Base-by-base conservation (phyloP, 2,113 vertebrate species). In the Brevimyrus niger region DNA sequence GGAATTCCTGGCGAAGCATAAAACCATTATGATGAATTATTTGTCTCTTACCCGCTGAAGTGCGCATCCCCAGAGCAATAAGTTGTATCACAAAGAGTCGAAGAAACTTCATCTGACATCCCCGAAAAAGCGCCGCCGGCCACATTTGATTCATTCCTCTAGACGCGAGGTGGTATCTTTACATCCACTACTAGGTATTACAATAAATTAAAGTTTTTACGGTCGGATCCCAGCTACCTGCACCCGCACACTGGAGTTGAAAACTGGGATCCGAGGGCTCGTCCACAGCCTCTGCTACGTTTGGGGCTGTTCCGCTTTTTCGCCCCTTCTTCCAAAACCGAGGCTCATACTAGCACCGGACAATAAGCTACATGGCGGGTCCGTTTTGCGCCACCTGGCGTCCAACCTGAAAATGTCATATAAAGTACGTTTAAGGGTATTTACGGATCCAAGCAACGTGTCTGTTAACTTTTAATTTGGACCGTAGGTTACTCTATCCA, bases 101-200 rank as follows among this genome's bases (percentile, higher is more conserved):
- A 3, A 94, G 91, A 11, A 93, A 91, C 92, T 92, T 91, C 89
- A 88, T 90, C 91, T 94, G 94, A 94, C 94, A 95, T 93, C 94
- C 92, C 94, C 91, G 89, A 23, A 90, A 90, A 92, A 92, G 92
- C 91, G 84, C 90, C 90, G 94, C 92, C 91, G 89, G 92, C 94
- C 94, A 91, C 90, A 50, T 93, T 91, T 91, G 92, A 94, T 94
- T 93, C 95, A 96, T 96, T 94, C 95, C 94, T 94, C 92, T 93
- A 91, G 93, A 89, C 92, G 46, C 73, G 85, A 42, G 58, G 27
- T 53, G 58, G 58, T 90, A 88, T 89, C 84, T 93, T 90, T 92
- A 95, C 95, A 95, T 95, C 95, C 95, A 95, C 93, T 89, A 23
- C 58, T 44, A 91, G 85, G 27, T 48, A 73, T 23, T 84, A 84